Conservation (phyloP, 53 echinoderm and acorn worm species). For the Henricia sp. region DNA sequence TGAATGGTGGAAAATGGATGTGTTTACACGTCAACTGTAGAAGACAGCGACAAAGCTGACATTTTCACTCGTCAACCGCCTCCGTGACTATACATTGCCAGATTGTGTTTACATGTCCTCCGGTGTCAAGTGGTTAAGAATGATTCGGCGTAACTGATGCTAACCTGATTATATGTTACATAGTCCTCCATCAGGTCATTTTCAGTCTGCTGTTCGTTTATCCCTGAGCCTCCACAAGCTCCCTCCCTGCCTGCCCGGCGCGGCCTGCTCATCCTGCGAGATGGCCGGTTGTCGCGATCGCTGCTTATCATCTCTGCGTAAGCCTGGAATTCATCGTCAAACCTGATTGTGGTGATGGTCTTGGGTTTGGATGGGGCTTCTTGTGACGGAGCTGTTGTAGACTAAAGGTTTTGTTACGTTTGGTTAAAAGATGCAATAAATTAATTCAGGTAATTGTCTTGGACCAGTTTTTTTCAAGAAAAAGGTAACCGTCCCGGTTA, state of each 20-base stretch:
- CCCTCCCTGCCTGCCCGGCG: not conserved
- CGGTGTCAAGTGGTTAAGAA: no score
- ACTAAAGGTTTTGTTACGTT: not conserved
- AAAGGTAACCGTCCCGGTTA: no score
- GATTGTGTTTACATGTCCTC: no score
- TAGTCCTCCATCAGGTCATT: slow-evolving; percentile 22
- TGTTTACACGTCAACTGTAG: no score
- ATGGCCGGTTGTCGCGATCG: slow-evolving; percentile 20
- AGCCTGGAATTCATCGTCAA: slow-evolving; percentile 64
- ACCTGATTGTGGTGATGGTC: slow-evolving; percentile 19
- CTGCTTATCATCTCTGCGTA: slow-evolving; percentile 52
- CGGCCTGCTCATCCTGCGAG: slow-evolving; percentile 31
- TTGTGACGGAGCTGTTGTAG: not conserved
- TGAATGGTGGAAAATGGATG: no score
- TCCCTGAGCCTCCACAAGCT: not conserved
- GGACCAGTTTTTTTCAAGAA: no score
- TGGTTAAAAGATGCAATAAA: no score
- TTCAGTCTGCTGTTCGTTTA: not conserved
- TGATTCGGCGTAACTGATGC: not conserved
- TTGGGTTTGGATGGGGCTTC: slow-evolving; percentile 11
- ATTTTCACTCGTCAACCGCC: no score
- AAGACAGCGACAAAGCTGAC: no score
- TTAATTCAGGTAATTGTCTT: no score
- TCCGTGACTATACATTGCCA: no score
- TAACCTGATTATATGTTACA: slow-evolving; percentile 40